Evolutionary conservation across 1,140 invertebrate species (phyloP).

Genomic region (Halotydeus destructor): DNA sequence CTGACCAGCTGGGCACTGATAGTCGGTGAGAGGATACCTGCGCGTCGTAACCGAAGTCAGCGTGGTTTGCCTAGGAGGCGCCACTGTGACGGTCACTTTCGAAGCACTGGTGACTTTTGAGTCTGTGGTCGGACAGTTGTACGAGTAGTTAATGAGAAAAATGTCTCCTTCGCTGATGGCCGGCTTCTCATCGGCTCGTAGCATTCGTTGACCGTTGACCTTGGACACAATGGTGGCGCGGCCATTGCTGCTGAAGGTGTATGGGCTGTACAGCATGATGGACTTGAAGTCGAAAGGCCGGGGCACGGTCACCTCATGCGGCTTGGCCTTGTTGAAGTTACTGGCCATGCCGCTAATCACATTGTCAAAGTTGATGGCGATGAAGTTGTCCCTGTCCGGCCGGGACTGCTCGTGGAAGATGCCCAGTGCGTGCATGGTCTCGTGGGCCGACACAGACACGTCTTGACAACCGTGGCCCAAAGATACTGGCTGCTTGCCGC

Average conservation of each 20-base stretch:
- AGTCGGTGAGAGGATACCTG: too few relatives aligned
- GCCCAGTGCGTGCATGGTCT: constrained; percentile 60
- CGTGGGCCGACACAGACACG: constrained; percentile 52
- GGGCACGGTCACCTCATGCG: too few relatives aligned
- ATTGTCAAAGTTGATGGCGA: constrained; percentile 31
- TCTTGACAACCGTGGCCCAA: constrained; percentile 16
- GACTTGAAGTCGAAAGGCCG: neutral
- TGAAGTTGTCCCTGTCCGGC: constrained; percentile 38
- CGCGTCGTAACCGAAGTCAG: too few relatives aligned
- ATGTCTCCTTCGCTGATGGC: constrained; percentile 21
- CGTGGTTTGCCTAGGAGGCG: too few relatives aligned
- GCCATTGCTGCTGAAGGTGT: constrained; percentile 16
- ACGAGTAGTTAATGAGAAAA: constrained; percentile 21
- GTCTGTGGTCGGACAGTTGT: too few relatives aligned
- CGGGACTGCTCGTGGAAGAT: constrained; percentile 40
- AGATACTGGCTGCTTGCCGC: constrained; percentile 14
- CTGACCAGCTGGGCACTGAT: too few relatives aligned
- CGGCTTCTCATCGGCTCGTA: constrained; percentile 18
- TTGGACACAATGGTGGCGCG: neutral
- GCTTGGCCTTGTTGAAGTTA: constrained; percentile 1
- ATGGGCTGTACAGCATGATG: constrained; percentile 14
- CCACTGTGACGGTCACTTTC: too few relatives aligned
- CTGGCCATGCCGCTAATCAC: neutral
- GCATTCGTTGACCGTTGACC: neutral
- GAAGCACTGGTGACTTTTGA: too few relatives aligned